Evolutionary conservation across 1,140 invertebrate genomes (phyloP).

Genomic region (Drosophila melanica): DNA sequence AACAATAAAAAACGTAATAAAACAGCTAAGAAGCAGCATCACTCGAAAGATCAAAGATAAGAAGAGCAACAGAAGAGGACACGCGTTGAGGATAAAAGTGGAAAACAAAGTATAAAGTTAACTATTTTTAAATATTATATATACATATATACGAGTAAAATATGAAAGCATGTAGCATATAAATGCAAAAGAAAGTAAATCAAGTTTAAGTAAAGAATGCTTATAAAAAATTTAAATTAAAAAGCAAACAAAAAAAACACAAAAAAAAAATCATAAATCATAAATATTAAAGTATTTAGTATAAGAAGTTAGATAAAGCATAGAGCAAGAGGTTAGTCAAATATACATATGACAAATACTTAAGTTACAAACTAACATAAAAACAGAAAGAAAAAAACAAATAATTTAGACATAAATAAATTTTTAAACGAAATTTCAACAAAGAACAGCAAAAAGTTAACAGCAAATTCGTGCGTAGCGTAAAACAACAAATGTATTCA

Average conservation of each 20-base stretch:
- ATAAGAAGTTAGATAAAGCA: conserved; percentile 44
- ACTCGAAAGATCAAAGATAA: conserved; percentile 9
- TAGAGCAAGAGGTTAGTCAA: conserved; percentile 52
- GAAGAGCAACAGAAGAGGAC: conserved; percentile 28
- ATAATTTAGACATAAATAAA: conserved; percentile 48
- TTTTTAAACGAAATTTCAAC: conserved; percentile 69
- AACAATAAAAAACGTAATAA: conserved; percentile 29
- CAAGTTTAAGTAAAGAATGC: conserved; percentile 21
- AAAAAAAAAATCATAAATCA: conserved; percentile 18
- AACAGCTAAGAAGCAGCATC: conserved; percentile 13
- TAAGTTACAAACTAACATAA: conserved; percentile 40
- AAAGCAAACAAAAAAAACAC: conserved; percentile 8
- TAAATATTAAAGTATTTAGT: conserved; percentile 27
- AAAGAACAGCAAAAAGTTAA: conserved; percentile 76
- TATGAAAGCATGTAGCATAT: conserved; percentile 30
- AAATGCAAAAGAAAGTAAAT: conserved; percentile 18
- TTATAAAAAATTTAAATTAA: conserved; percentile 31
- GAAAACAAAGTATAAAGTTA: conserved; percentile 81
- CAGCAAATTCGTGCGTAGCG: conserved; percentile 73
- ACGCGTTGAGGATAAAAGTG: conserved; percentile 43
- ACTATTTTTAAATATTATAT: conserved; percentile 74
- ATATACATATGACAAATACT: conserved; percentile 63
- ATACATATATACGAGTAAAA: conserved; percentile 46
- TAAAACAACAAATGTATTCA: conserved; percentile 54
- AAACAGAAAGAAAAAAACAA: conserved; percentile 17